These are phyloP conservation scores for Picus viridis DNA, from an alignment of 2,797 vertebrate genomes.

Conservation along the genomic window DNA sequence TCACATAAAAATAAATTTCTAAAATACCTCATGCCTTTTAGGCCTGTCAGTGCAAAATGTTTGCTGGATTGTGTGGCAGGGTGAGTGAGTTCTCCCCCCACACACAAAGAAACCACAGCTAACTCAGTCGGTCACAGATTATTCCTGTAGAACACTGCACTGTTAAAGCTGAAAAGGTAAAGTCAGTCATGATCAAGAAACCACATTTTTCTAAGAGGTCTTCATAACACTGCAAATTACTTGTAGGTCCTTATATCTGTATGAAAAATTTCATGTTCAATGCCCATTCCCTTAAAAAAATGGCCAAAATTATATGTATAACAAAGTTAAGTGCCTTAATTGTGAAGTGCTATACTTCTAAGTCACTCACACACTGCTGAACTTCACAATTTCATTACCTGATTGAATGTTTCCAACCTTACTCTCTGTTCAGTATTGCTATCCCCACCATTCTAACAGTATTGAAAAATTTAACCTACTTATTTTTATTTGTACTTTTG, in stretches of 20 bases:
- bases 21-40: not conserved
- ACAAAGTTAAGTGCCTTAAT: not conserved
- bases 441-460: not conserved
- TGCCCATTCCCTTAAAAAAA: not conserved
- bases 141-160: not conserved
- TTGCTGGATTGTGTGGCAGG: no score
- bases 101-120: no score
- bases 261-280: not conserved
- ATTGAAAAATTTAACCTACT: not conserved
- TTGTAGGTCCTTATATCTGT: not conserved
- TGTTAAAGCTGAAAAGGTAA: slow-evolving; percentile 21
- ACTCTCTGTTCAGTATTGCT: not conserved
- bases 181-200: not conserved
- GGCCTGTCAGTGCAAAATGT: not conserved
- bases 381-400: not conserved
- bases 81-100: no score
- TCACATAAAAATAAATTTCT: not conserved
- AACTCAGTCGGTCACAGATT: no score
- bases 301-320: not conserved
- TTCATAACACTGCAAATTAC: not conserved
- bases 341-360: not conserved
- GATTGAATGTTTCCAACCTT: not conserved
- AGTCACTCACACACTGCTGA: fast-evolving
- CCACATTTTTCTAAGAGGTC: not conserved
- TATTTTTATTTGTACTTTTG: not conserved